Evolutionary conservation across 1,140 invertebrate genomes (phyloP).

Genomic region (Panagrolaimus sp.): DNA sequence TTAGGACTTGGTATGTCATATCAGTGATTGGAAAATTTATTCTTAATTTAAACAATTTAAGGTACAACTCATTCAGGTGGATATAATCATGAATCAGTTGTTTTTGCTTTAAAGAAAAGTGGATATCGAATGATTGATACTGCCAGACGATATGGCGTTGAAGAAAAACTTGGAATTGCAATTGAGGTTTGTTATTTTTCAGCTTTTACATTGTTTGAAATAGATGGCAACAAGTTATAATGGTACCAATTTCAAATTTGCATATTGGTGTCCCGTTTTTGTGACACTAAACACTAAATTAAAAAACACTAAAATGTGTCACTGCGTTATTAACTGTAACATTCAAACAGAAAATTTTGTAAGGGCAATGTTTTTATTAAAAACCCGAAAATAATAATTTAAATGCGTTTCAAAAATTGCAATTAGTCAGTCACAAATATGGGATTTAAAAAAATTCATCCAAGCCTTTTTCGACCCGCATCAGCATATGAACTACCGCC

Average conservation of each 20-base stretch:
- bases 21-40: not conserved
- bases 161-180: constrained; percentile 52
- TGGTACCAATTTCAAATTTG: too few relatives aligned
- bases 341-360: not conserved
- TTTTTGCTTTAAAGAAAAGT: constrained; percentile 59
- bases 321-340: too few relatives aligned
- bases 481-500: not conserved
- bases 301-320: too few relatives aligned
- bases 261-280: too few relatives aligned
- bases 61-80: constrained; percentile 61
- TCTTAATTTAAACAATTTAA: constrained; percentile 18
- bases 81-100: constrained; percentile 59
- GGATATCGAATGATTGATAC: constrained; percentile 60
- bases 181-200: constrained; percentile 50
- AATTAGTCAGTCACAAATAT: too few relatives aligned
- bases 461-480: not conserved
- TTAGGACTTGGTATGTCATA: not conserved
- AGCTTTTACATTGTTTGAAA: too few relatives aligned
- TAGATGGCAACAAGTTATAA: too few relatives aligned
- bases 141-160: constrained; percentile 60
- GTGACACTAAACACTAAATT: too few relatives aligned
- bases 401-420: not conserved
- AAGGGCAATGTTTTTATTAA: not conserved
- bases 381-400: not conserved
- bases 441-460: not conserved